Evolutionary conservation across 2,797 vertebrate species (phyloP).

Genomic region (Nothura maculosa): DNA sequence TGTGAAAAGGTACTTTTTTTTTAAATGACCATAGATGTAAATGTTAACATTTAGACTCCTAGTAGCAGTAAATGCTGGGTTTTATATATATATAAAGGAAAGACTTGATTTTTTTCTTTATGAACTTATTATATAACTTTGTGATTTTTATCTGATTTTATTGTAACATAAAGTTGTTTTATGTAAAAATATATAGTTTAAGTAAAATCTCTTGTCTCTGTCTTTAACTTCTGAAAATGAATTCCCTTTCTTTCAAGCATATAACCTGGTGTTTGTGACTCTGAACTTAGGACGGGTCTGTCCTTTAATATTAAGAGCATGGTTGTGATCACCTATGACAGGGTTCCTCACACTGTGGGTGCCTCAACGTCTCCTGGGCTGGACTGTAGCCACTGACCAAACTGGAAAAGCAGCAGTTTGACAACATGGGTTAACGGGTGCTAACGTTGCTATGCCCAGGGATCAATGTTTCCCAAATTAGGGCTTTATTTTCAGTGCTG

Average conservation of each 20-base stretch:
- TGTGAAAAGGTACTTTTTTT: conserved; percentile 47
- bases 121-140: conserved; percentile 83
- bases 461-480: background rate
- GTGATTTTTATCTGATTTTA: conserved; percentile 88
- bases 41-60: conserved; percentile 61
- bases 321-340: background rate
- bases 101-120: conserved; percentile 78
- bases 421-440: background rate
- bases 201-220: conserved; percentile 64
- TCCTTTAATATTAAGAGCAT: background rate
- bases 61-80: conserved; percentile 71
- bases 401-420: background rate
- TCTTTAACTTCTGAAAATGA: background rate
- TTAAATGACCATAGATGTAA: conserved; percentile 39
- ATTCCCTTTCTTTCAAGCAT: background rate
- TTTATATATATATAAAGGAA: conserved; percentile 76
- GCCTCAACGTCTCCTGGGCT: background rate
- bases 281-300: background rate
- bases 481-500: background rate
- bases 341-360: background rate
- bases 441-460: background rate
- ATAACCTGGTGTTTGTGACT: background rate
- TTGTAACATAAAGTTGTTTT: conserved; percentile 88
- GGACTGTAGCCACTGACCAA: accelerated
- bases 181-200: conserved; percentile 92